Conservation (phyloP, 2,888 invertebrate genomes). For the Phortica magna region DNA sequence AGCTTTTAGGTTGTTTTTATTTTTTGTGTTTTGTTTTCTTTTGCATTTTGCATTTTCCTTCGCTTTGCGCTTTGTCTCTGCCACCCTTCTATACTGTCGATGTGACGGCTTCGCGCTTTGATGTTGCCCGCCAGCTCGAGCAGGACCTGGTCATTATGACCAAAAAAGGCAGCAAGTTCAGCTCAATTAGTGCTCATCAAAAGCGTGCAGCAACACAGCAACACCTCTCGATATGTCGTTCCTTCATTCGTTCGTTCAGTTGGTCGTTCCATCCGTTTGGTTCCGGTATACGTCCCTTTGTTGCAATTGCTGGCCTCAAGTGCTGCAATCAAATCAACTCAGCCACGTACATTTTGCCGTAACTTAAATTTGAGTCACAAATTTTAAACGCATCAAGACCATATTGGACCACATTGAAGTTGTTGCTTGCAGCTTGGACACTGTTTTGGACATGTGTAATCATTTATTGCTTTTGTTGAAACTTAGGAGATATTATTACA, state of each 20-base stretch:
- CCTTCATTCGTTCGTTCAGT: slow-evolving; percentile 1
- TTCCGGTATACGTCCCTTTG: not conserved
- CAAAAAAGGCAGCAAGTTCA: slow-evolving; percentile 59
- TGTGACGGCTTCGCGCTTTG: slow-evolving; percentile 62
- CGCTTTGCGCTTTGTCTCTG: slow-evolving; percentile 42
- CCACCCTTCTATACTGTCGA: slow-evolving; percentile 63
- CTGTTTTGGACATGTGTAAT: no score
- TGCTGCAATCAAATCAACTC: slow-evolving; percentile 6
- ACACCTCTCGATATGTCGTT: slow-evolving; percentile 61
- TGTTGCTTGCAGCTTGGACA: no score
- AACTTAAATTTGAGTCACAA: slow-evolving; percentile 5
- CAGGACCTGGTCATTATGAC: slow-evolving; percentile 44
- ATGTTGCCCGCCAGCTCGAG: slow-evolving; percentile 53
- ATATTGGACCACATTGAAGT: no score
- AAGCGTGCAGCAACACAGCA: slow-evolving; percentile 67
- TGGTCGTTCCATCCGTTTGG: not conserved
- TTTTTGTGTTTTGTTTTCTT: slow-evolving; percentile 20
- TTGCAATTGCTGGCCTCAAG: not conserved
- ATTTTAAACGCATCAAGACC: no score
- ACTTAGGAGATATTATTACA: no score
- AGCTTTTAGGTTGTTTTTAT: not conserved
- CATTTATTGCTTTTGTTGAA: no score
- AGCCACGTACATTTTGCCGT: not conserved
- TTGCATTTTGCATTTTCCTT: not conserved
- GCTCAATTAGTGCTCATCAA: slow-evolving; percentile 71